These are phyloP conservation scores for Zoanthus sociatus DNA, from an alignment of 92 coral and sea anemone genomes.

Conservation along the genomic window DNA sequence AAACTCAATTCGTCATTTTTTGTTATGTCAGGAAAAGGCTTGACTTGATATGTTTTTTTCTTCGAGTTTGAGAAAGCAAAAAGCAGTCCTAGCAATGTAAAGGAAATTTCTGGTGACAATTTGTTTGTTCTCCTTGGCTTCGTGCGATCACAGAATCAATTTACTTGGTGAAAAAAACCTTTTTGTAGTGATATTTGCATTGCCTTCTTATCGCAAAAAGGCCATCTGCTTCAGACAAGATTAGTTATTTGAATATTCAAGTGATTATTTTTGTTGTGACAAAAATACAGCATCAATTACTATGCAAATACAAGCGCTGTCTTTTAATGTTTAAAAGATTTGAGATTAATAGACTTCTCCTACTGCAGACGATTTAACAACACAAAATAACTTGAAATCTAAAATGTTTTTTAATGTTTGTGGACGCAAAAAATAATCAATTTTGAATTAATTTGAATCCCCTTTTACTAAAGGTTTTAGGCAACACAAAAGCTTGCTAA, in stretches of 20 bases:
- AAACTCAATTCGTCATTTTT: neutral
- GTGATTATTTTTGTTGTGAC: slow-evolving; percentile 5
- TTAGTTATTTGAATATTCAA: slow-evolving; percentile 31
- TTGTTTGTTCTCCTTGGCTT: neutral
- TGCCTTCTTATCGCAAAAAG: slow-evolving; percentile 6
- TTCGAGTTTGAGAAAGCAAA: neutral
- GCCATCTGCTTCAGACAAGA: slow-evolving; percentile 33
- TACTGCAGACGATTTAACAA: neutral
- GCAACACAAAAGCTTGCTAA: too few species aligned
- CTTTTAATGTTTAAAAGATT: slow-evolving; percentile 41
- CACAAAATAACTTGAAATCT: neutral
- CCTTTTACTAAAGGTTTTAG: neutral
- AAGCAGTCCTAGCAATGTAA: neutral
- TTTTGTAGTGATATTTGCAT: neutral
- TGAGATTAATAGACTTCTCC: slow-evolving; percentile 3
- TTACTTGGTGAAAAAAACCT: neutral
- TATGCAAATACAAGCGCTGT: slow-evolving; percentile 36
- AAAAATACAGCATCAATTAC: slow-evolving; percentile 6
- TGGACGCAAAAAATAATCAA: neutral
- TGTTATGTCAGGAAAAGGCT: neutral
- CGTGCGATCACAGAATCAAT: neutral
- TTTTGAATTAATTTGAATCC: neutral
- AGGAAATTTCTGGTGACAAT: neutral
- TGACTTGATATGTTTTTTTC: neutral
- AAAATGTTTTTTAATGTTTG: neutral